Evolutionary conservation across 2,113 vertebrate genomes (phyloP).

Genomic region (Axis porcinus): DNA sequence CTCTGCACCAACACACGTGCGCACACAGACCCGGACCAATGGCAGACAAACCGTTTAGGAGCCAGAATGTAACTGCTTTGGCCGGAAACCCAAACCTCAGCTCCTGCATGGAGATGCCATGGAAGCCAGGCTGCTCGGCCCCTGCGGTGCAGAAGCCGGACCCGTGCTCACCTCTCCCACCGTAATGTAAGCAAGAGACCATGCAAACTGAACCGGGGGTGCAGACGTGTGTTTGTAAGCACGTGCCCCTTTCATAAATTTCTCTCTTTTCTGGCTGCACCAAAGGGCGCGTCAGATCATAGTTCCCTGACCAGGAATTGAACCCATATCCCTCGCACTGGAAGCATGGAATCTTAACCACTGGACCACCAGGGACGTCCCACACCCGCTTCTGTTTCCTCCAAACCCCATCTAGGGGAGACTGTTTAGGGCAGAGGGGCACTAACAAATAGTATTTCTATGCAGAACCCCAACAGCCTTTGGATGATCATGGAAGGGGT

Average conservation of each 20-base stretch:
- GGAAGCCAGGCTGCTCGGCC: background rate
- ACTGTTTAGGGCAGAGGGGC: background rate
- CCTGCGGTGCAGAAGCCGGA: too few relatives aligned
- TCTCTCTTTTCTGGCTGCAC: background rate
- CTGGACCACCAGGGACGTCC: background rate
- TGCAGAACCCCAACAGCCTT: background rate
- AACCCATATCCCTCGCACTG: background rate
- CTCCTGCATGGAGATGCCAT: background rate
- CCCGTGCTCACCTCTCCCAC: background rate
- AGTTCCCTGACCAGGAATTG: background rate
- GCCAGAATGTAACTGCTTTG: background rate
- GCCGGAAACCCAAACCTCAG: background rate
- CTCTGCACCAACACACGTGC: too few relatives aligned
- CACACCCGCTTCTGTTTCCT: background rate
- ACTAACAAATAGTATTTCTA: background rate
- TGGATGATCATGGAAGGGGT: background rate
- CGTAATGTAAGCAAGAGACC: accelerated
- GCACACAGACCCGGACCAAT: background rate
- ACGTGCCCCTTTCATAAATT: background rate
- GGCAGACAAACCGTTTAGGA: background rate
- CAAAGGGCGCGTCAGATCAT: background rate
- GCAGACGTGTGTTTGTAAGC: background rate
- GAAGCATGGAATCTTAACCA: background rate
- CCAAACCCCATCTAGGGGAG: background rate
- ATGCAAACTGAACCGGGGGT: background rate